Evolutionary conservation across 2,113 vertebrate species (phyloP).

Genomic region (Hippocampus comes): DNA sequence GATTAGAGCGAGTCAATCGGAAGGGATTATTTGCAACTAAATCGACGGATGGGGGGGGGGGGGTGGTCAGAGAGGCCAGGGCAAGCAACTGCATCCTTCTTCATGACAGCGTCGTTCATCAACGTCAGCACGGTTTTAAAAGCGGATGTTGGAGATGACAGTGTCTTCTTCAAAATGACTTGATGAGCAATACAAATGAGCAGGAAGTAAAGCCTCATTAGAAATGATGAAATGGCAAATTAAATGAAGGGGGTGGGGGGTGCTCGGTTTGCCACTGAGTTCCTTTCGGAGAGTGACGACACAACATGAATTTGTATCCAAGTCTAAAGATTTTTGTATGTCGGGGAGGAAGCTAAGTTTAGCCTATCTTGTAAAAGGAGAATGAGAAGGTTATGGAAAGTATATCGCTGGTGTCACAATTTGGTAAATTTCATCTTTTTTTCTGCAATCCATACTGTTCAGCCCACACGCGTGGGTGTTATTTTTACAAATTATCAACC

Average conservation of each 20-base stretch:
- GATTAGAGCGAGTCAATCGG: background rate
- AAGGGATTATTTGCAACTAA: background rate
- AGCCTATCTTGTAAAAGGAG: no score
- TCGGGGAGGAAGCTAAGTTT: no score
- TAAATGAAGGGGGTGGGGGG: background rate
- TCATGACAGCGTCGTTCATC: slow-evolving; percentile 40
- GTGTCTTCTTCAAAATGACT: background rate
- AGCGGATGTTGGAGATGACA: background rate
- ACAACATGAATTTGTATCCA: no score
- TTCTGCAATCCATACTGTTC: no score
- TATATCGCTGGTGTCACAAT: no score
- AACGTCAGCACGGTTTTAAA: slow-evolving; percentile 17
- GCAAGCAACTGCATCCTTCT: slow-evolving; percentile 41
- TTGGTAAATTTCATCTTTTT: no score
- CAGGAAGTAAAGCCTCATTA: background rate
- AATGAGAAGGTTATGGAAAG: no score
- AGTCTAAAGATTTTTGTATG: no score
- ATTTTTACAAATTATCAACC: no score
- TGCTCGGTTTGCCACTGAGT: background rate
- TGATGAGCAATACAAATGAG: background rate
- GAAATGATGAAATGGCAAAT: background rate
- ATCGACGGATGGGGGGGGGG: background rate
- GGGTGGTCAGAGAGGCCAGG: slow-evolving; percentile 12
- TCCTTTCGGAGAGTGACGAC: background rate
- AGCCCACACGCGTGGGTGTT: no score